phyloP scores from a whole-genome alignment of 2,113 vertebrate genomes.

The Chaetodon auriga region DNA sequence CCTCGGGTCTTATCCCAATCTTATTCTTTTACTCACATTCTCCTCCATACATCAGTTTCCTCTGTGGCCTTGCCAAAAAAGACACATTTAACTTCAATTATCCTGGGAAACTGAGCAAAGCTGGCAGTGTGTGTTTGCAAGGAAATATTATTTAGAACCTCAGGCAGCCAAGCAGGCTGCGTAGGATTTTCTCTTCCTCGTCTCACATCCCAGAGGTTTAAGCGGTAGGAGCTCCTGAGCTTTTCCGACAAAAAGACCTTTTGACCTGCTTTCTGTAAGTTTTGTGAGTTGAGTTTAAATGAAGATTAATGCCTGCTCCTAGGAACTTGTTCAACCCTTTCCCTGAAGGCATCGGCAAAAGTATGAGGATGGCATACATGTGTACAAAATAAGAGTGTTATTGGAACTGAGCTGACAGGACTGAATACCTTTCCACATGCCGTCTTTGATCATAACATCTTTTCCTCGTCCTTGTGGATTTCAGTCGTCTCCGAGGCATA shows the following conservation, averaged over 20 bases:
- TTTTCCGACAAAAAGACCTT: slow-evolving; percentile 66
- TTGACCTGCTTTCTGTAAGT: slow-evolving; percentile 69
- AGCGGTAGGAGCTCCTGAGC: slow-evolving; percentile 51
- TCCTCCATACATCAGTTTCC: slow-evolving; percentile 27
- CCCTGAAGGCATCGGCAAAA: slow-evolving; percentile 45
- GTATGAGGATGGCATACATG: slow-evolving; percentile 34
- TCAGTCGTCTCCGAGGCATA: slow-evolving; percentile 41
- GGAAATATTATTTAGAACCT: slow-evolving; percentile 61
- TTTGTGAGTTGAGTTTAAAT: slow-evolving; percentile 61
- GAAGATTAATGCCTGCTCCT: slow-evolving; percentile 56
- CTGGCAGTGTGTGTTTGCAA: slow-evolving; percentile 48
- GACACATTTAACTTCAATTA: slow-evolving; percentile 56
- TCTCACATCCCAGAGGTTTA: slow-evolving; percentile 66
- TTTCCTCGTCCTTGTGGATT: slow-evolving; percentile 43
- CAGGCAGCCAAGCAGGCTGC: slow-evolving; percentile 30
- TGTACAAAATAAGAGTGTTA: slow-evolving; percentile 45
- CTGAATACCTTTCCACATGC: slow-evolving; percentile 52
- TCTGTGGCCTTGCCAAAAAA: slow-evolving; percentile 45
- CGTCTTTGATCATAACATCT: slow-evolving; percentile 58
- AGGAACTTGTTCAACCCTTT: slow-evolving; percentile 46
- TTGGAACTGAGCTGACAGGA: slow-evolving; percentile 41
- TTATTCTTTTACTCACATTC: slow-evolving; percentile 38
- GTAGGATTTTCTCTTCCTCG: slow-evolving; percentile 53
- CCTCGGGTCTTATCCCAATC: slow-evolving; percentile 24
- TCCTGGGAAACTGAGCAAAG: slow-evolving; percentile 59